Evolutionary conservation across 2,113 vertebrate species (phyloP).

Genomic region (Uria lomvia): DNA sequence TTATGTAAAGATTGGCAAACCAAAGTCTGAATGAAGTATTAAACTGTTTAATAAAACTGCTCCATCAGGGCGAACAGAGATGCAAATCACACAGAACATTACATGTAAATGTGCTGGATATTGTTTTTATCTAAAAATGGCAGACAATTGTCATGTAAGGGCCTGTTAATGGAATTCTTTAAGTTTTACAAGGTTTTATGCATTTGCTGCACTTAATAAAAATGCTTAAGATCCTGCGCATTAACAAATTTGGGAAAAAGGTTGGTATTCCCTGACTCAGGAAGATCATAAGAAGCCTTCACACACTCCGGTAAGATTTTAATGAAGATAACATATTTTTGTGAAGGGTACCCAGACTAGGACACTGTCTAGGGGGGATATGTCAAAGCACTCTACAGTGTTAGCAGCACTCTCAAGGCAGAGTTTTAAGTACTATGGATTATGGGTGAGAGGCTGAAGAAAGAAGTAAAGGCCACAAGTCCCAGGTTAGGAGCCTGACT

Average conservation of each 20-base stretch:
- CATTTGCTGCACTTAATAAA: neutral
- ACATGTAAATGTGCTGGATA: neutral
- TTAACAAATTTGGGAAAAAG: neutral
- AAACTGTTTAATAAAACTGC: neutral
- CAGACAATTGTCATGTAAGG: neutral
- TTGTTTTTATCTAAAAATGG: neutral
- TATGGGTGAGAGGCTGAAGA: neutral
- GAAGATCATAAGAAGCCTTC: neutral
- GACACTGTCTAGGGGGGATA: neutral
- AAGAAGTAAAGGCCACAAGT: neutral
- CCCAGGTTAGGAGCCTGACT: neutral
- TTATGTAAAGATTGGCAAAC: neutral
- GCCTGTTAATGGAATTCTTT: neutral
- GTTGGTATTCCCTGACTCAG: neutral
- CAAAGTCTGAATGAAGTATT: neutral
- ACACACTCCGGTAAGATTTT: neutral
- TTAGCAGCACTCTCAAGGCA: neutral
- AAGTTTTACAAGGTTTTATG: neutral
- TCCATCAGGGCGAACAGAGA: neutral
- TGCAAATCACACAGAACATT: neutral
- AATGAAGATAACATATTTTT: neutral
- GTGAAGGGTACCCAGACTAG: neutral
- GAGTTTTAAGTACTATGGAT: rapidly evolving
- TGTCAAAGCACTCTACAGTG: neutral
- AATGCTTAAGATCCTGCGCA: neutral